These are phyloP conservation scores for Steinernema feltiae DNA, from an alignment of 1,140 invertebrate genomes.

Conservation along the genomic window DNA sequence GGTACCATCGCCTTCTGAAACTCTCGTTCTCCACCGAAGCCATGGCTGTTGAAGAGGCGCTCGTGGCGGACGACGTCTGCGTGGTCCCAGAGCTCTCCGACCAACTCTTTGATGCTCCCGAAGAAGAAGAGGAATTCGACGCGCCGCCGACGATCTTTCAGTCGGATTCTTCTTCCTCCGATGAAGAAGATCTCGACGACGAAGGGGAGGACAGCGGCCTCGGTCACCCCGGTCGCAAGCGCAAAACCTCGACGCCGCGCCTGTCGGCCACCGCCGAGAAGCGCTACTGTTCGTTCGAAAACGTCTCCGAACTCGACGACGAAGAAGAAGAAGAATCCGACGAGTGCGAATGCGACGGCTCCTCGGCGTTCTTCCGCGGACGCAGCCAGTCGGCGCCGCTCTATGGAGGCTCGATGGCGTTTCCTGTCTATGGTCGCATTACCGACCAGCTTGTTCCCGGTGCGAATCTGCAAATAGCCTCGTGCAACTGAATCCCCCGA, in stretches of 20 bases:
- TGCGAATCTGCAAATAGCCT: not conserved
- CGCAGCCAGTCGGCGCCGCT: not conserved
- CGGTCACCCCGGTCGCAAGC: not conserved
- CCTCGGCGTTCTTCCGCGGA: not conserved
- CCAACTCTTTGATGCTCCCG: not conserved
- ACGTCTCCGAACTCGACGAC: not conserved
- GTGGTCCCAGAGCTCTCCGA: slow-evolving; percentile 8
- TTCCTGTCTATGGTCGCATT: not conserved
- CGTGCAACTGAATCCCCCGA: not conserved
- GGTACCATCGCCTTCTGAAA: not conserved
- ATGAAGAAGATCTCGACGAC: not conserved
- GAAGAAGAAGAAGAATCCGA: not conserved
- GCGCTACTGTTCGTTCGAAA: slow-evolving; percentile 4
- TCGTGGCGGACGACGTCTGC: not conserved
- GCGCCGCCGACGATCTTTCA: not conserved
- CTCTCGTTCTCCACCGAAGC: not conserved
- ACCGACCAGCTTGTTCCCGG: slow-evolving; percentile 9
- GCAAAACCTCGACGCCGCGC: not conserved
- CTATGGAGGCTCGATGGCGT: not conserved
- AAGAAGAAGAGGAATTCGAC: slow-evolving; percentile 6
- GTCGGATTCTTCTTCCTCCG: slow-evolving; percentile 7
- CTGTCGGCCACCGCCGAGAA: slow-evolving; percentile 2
- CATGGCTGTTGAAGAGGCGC: not conserved
- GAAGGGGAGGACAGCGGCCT: not conserved
- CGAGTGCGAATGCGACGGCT: not conserved